Evolutionary conservation across 2,113 vertebrate species (phyloP).

Genomic region (Sterrhoptilus dennistouni): DNA sequence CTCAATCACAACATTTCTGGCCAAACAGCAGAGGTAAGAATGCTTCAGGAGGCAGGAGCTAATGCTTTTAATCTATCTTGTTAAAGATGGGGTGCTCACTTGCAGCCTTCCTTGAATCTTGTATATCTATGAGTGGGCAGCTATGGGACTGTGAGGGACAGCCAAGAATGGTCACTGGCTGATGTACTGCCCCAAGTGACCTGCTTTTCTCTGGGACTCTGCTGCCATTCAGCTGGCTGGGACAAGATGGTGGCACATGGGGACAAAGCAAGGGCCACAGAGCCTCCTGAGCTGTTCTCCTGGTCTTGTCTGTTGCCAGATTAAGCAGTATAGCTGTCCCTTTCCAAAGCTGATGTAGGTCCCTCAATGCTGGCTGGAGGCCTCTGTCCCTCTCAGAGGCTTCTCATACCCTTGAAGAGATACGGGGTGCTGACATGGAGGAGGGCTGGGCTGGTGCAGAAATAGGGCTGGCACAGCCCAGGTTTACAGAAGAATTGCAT

Average conservation of each 20-base stretch:
- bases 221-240: background rate
- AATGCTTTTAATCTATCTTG: background rate
- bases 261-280: background rate
- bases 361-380: background rate
- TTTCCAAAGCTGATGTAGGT: background rate
- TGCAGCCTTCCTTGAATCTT: background rate
- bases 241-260: background rate
- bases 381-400: background rate
- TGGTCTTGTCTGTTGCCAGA: background rate
- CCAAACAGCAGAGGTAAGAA: constrained; percentile 57
- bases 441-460: background rate
- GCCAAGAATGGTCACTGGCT: background rate
- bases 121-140: background rate
- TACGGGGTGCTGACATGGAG: background rate
- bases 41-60: background rate
- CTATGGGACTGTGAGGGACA: background rate
- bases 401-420: background rate
- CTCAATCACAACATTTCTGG: constrained; percentile 29
- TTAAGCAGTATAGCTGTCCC: background rate
- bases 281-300: background rate
- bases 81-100: background rate
- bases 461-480: background rate
- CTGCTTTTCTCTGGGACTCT: background rate
- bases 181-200: background rate
- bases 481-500: background rate